Conservation (phyloP, 2,797 vertebrate species). For the Acomys russatus region DNA sequence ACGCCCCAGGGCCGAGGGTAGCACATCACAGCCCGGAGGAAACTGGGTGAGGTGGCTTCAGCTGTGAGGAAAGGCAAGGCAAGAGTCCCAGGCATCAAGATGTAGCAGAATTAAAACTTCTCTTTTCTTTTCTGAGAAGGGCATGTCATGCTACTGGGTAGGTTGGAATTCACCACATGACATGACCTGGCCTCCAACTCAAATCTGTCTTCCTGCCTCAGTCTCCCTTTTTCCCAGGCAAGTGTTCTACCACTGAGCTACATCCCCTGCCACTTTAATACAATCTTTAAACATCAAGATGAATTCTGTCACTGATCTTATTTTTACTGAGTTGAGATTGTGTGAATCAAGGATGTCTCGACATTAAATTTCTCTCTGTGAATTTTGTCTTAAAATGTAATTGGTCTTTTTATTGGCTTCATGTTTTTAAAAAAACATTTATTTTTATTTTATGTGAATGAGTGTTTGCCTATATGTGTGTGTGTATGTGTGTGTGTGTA, state of each 20-base stretch:
- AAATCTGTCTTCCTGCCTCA: not conserved
- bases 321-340: not conserved
- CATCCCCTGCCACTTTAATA: not conserved
- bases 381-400: not conserved
- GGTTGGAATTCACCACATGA: not conserved
- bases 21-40: fast-evolving
- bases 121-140: not conserved
- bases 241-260: not conserved
- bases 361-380: not conserved
- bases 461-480: not conserved
- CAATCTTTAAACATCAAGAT: too few species aligned
- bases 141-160: not conserved
- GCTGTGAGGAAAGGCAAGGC: fast-evolving
- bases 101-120: not conserved
- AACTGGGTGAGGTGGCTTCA: fast-evolving
- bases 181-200: not conserved
- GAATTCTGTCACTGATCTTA: fast-evolving
- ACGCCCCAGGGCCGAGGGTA: not conserved
- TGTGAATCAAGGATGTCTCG: not conserved
- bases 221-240: not conserved
- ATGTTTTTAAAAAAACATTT: not conserved
- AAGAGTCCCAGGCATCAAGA: not conserved
- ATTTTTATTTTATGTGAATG: not conserved
- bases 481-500: not conserved
- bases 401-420: not conserved